Conservation (phyloP, 2,797 vertebrate species). For the Fistularia tabacaria region DNA sequence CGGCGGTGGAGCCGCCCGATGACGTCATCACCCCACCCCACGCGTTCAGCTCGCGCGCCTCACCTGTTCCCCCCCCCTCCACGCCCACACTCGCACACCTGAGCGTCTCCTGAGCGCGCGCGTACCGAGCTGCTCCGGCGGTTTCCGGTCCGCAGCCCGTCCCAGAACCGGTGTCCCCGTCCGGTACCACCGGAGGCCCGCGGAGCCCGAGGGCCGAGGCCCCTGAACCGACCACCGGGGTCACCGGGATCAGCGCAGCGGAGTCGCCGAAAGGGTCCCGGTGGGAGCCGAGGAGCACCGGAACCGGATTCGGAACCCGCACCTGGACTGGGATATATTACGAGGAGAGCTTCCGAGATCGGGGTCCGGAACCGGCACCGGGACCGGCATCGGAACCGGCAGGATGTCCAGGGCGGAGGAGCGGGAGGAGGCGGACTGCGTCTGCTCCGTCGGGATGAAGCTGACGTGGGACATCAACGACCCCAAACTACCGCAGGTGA, state of each 20-base stretch:
- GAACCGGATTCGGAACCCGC: neutral
- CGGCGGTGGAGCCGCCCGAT: too few relatives aligned
- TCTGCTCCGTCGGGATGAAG: conserved; percentile 80
- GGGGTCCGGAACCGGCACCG: neutral
- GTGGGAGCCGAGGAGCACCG: neutral
- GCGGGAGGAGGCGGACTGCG: conserved; percentile 53
- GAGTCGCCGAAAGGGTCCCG: neutral
- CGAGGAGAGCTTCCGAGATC: neutral
- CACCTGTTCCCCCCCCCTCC: conserved; percentile 30
- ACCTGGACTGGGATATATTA: neutral
- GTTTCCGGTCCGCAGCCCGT: too few relatives aligned
- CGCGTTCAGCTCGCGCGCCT: neutral
- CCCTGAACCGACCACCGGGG: too few relatives aligned
- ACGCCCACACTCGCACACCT: conserved; percentile 16
- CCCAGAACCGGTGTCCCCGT: too few relatives aligned
- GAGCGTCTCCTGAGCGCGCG: conserved; percentile 21
- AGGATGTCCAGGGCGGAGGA: conserved; percentile 72
- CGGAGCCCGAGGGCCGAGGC: too few relatives aligned
- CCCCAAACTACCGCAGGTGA: conserved; percentile 91
- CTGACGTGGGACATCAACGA: conserved; percentile 96
- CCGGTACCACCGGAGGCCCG: too few relatives aligned
- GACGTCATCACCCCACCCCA: neutral
- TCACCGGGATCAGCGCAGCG: too few relatives aligned
- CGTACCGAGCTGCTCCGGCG: too few relatives aligned
- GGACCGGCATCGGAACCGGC: neutral